Base-by-base conservation (phyloP, 2,797 vertebrate genomes). In the Miichthys miiuy region DNA sequence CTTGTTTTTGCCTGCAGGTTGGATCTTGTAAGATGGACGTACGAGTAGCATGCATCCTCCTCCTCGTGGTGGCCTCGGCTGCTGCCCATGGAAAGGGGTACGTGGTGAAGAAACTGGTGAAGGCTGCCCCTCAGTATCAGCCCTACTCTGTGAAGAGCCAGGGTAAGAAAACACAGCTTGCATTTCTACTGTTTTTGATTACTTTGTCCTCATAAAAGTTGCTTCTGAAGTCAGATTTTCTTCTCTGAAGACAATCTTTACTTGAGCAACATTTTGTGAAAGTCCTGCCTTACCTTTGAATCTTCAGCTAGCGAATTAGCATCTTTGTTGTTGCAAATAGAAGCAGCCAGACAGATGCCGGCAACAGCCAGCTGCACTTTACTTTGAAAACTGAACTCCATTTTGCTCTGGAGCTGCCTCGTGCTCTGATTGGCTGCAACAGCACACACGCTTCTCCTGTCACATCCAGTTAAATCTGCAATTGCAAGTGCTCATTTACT, bases 131-230 rank as follows among this genome's bases (percentile, higher is more conserved):
- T 38, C 93, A 95, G 83, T 95, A 95, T 88, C 88, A 97, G 93
- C 93, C 97, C 58, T 97, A 95, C 81, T 91, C 94, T 62, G 95
- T 98, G 64, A 99, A 98, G 92, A 94, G 96, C 90, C 97, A 98
- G 61, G 96, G 98, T 99, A 96, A 97, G 95, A 89, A 80, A 80
- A 64, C 10, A 1, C 38, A 70, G 0, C 14, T 48, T 13, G 20
- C 20, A 47, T 55, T 51, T 48, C 21, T 23, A 18, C 13, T 17
- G 3, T 47, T 42, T n/a, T 47, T 41, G 5, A 25, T 9, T 20
- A 16, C 11, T 63, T 14, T 66, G 3, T 66, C 38, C 20, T 61
- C 16, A 70, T 14, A 34, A 60, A 62, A 50, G 2, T 9, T 58
- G 11, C 48, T 17, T 67, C 27, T 50, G 41, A 63, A 75, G 48